Conservation (phyloP, 1,140 invertebrate species). For the Macrotrachela quadricornifera region DNA sequence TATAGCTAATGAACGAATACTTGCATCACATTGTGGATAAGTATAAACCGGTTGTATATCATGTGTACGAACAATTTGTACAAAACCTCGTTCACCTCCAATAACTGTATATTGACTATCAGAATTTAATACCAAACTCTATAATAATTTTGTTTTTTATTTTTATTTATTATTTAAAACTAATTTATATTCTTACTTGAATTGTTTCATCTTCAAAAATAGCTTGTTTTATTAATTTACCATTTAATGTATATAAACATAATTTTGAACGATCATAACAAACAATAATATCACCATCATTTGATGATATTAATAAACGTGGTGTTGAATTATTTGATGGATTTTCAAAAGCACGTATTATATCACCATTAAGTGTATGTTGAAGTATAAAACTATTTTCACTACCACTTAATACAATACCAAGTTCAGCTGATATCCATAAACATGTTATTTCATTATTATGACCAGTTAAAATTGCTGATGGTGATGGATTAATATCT, state of each 20-base stretch:
- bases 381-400: constrained; percentile 79
- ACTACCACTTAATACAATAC: constrained; percentile 1
- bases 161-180: no score
- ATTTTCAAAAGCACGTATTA: constrained; percentile 62
- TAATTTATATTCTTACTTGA: no score
- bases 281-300: no score
- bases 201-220: no score
- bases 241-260: no score
- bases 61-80: constrained; percentile 92
- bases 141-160: constrained; percentile 12
- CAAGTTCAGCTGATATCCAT: constrained; percentile 56
- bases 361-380: constrained; percentile 89
- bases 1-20: constrained; percentile 67
- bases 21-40: constrained; percentile 81
- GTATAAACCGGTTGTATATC: constrained; percentile 85
- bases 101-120: constrained; percentile 88
- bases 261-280: no score
- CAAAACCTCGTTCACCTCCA: constrained; percentile 82
- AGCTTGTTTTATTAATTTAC: no score
- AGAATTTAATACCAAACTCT: constrained; percentile 77
- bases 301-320: no score
- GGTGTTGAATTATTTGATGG: no score
- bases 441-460: constrained; percentile 79
- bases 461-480: constrained; percentile 85
- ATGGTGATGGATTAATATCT: constrained; percentile 60